Percentiles rank a stretch among this genome's conserved stretches.
Evolutionary conservation across 53 echinoderm and acorn worm genomes (phyloP).

Genomic region (Patiria pectinifera): DNA sequence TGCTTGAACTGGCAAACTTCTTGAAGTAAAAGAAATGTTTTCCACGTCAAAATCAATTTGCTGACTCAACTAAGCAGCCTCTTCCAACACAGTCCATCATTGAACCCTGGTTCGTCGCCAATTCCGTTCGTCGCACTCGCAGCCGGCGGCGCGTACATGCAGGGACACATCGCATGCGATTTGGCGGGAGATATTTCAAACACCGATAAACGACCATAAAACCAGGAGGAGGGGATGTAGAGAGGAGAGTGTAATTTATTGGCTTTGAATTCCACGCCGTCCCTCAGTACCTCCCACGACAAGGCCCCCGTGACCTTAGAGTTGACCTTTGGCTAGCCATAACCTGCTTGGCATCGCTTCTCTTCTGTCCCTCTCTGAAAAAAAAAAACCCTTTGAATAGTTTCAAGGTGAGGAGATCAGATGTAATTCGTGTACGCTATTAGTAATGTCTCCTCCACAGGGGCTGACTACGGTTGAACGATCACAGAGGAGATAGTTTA

Average conservation of each 20-base stretch:
- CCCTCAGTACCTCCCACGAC: constrained; percentile 55
- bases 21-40: background rate
- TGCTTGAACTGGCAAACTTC: too few relatives aligned
- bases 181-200: constrained; percentile 19
- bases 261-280: constrained; percentile 41
- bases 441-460: background rate
- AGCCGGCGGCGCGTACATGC: background rate
- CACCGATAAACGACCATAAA: constrained; percentile 26
- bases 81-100: background rate
- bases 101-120: background rate
- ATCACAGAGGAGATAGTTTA: background rate
- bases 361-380: background rate
- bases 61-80: background rate
- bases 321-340: constrained; percentile 37
- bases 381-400: background rate
- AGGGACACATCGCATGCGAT: background rate
- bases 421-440: background rate
- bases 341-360: background rate
- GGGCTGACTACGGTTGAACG: background rate
- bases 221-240: background rate
- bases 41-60: background rate
- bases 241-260: constrained; percentile 19
- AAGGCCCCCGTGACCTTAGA: constrained; percentile 16
- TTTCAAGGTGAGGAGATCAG: constrained; percentile 9
- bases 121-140: background rate